Conservation (phyloP, 2,113 vertebrate species). For the Callithrix jacchus region DNA sequence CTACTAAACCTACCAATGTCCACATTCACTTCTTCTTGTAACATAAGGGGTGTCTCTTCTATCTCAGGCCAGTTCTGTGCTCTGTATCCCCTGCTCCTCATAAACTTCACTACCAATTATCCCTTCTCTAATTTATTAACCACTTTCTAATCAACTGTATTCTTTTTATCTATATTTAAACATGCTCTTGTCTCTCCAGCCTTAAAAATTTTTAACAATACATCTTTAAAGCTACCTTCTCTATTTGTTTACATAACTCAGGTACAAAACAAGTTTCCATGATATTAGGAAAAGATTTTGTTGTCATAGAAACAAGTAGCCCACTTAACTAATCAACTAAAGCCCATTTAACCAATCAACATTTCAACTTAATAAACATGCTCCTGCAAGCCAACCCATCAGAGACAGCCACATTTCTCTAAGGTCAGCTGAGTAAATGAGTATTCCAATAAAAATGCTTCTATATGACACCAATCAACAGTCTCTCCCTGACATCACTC, state of each 20-base stretch:
- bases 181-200: background rate
- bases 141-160: background rate
- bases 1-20: background rate
- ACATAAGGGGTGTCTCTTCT: background rate
- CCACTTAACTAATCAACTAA: no score
- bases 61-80: background rate
- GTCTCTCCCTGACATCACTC: background rate
- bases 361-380: background rate
- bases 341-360: background rate
- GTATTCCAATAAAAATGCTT: background rate
- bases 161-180: background rate
- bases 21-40: background rate
- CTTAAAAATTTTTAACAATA: background rate
- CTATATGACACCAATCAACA: background rate
- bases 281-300: slow-evolving; percentile 6
- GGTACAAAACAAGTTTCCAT: background rate
- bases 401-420: background rate
- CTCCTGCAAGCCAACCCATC: background rate
- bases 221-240: background rate
- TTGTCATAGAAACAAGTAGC: background rate
- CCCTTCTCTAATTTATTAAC: background rate
- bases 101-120: background rate
- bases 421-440: background rate
- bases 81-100: background rate
- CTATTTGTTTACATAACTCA: background rate